These are phyloP conservation scores for Gobiocypris rarus DNA, from an alignment of 2,113 vertebrate species.

Conservation along the genomic window DNA sequence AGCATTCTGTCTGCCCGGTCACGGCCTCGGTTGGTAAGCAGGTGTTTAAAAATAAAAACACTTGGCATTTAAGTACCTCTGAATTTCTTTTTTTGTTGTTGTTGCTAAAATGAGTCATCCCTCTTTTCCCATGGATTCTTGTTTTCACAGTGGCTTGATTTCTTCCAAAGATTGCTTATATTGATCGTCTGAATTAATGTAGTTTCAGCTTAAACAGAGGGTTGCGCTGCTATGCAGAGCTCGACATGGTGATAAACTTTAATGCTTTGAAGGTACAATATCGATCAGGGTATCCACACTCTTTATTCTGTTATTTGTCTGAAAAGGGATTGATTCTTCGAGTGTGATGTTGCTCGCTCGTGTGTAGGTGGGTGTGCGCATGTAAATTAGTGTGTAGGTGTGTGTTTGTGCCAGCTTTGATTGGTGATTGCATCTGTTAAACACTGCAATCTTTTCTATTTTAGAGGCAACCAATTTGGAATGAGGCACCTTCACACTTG, in stretches of 20 bases:
- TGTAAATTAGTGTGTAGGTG: constrained; percentile 34
- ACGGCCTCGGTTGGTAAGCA: not conserved
- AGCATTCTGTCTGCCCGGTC: not conserved
- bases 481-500: constrained; percentile 49
- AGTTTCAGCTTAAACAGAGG: constrained; percentile 45
- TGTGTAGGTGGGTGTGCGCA: constrained; percentile 34
- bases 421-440: constrained; percentile 50
- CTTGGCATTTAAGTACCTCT: constrained; percentile 13
- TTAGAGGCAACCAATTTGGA: constrained; percentile 44
- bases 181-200: constrained; percentile 49
- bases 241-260: constrained; percentile 31
- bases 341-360: not conserved
- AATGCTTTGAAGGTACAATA: constrained; percentile 37
- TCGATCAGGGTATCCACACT: constrained; percentile 22
- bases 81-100: not conserved
- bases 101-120: constrained; percentile 24
- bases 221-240: constrained; percentile 26
- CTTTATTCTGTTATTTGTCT: constrained; percentile 43
- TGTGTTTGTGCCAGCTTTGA: constrained; percentile 48
- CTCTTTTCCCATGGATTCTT: constrained; percentile 18
- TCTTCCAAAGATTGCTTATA: constrained; percentile 45
- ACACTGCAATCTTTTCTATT: constrained; percentile 44
- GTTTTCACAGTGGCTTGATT: constrained; percentile 28
- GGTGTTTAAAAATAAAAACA: constrained; percentile 5
- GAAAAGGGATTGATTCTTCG: constrained; percentile 30